Conservation (phyloP, 2,113 vertebrate species). For the Donacobius atricapilla region DNA sequence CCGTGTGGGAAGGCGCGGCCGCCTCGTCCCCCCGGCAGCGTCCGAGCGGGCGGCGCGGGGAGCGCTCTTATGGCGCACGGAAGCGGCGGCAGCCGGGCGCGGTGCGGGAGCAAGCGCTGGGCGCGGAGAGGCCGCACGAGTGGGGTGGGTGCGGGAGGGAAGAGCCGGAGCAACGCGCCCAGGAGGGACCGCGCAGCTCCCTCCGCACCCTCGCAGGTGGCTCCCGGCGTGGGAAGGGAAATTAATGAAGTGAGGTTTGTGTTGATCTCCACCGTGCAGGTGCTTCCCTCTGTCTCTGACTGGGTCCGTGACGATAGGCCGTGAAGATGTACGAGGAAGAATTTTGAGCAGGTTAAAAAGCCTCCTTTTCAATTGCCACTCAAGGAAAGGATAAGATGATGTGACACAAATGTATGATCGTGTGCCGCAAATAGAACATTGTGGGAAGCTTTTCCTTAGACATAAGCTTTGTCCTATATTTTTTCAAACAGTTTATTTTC, state of each 20-base stretch:
- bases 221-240: neutral
- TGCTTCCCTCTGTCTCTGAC: neutral
- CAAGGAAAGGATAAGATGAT: conserved; percentile 33
- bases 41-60: fast-evolving
- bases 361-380: neutral
- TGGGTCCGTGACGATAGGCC: neutral
- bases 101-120: fast-evolving
- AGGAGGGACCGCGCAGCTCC: neutral
- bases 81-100: neutral
- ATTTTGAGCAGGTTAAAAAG: conserved; percentile 22
- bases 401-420: conserved; percentile 61
- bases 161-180: neutral
- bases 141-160: neutral
- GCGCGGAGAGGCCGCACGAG: fast-evolving
- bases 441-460: conserved; percentile 65
- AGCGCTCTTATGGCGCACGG: neutral
- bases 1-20: too few relatives aligned
- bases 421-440: conserved; percentile 60
- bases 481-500: conserved; percentile 62
- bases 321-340: neutral
- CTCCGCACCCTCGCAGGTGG: neutral
- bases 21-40: neutral
- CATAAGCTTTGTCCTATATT: conserved; percentile 67
- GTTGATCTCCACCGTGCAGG: neutral
- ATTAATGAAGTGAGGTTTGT: neutral